phyloP scores from a whole-genome alignment of 2,797 vertebrate species.

The Tokudaia muenninki region DNA sequence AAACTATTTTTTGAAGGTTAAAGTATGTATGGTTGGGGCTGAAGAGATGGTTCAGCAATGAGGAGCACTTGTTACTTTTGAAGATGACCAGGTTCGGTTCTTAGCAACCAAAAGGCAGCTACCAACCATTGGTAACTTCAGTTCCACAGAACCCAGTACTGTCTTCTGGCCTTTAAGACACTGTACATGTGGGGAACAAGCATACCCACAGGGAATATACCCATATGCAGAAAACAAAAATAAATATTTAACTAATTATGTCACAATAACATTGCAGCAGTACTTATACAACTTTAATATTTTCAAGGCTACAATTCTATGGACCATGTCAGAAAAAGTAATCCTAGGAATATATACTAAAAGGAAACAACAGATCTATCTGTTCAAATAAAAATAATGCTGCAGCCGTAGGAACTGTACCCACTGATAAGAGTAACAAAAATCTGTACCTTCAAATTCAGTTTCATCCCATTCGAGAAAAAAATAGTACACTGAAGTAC shows the following conservation, averaged over 20 bases:
- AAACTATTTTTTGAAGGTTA: background rate
- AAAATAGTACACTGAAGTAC: background rate
- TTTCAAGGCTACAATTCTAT: conserved; percentile 55
- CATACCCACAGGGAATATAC: background rate
- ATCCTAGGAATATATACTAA: conserved; percentile 47
- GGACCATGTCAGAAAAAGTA: conserved; percentile 53
- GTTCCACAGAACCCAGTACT: background rate
- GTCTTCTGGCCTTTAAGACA: background rate
- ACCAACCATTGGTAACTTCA: background rate
- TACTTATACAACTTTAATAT: background rate
- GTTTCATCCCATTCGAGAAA: background rate
- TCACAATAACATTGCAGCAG: conserved; percentile 41
- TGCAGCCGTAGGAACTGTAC: background rate
- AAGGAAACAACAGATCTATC: conserved; percentile 40
- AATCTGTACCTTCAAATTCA: background rate
- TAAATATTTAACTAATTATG: background rate
- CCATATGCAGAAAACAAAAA: background rate
- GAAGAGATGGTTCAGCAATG: background rate
- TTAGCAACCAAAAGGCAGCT: background rate
- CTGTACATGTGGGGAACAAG: background rate
- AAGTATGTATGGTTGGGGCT: conserved; percentile 30
- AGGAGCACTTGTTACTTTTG: no score
- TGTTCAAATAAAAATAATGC: conserved; percentile 24
- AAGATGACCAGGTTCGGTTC: background rate
- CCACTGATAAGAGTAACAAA: background rate